These are phyloP conservation scores for mouse (Mus musculus) DNA, from an alignment of 2,113 vertebrate genomes.

Conservation along the genomic window GRCm39 chr2:67161501-67162000, in stretches of 20 bases:
- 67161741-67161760: not conserved
- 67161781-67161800: not conserved
- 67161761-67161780: not conserved
- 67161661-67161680: not conserved
- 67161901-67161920: not conserved
- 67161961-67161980: not conserved
- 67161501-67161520: not conserved
- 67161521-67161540: not conserved
- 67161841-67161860: not conserved
- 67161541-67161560: not conserved
- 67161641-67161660: not conserved
- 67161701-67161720: not conserved
- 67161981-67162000: not conserved
- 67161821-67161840: not conserved
- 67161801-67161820: not conserved
- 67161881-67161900: not conserved
- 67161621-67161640: not conserved
- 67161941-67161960: not conserved
- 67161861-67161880: not conserved
- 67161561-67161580: not conserved
- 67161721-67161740: not conserved
- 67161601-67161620: not conserved
- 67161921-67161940: not conserved
- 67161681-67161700: not conserved
- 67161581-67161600: not conserved